Base-by-base conservation (phyloP, 2,113 vertebrate genomes). In the Malurus cyaneus region DNA sequence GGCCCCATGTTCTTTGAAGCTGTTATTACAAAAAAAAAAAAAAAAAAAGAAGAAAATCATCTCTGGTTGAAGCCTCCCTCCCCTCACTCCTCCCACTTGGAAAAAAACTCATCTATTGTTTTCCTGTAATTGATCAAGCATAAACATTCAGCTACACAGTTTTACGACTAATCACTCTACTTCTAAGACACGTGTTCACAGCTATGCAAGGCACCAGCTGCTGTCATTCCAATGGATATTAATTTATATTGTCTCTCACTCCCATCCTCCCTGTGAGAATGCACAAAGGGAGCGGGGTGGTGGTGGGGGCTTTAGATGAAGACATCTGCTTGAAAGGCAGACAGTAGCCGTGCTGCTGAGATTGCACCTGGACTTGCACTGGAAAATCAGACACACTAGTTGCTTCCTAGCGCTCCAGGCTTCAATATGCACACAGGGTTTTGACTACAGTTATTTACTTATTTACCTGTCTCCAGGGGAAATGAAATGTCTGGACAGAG, bases 201-300 rank as follows among this genome's bases (percentile, higher is more conserved):
- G 97, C 97, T 96, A 93, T 96, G 97, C 93, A 73, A 98, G 97
- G 96, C 97, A 97, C 91, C 96, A 98, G 96, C 97, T 97, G 98
- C 98, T 98, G 98, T 97, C 97, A 98, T 97, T 97, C 98, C 98
- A 97, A 97, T 97, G 96, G 97, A 97, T 98, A 97, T 98, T 98
- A 98, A 98, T 98, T 97, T 95, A 96, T 96, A 98, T 98, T 98
- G 97, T 98, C 94, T 97, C 95, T 92, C 88, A 59, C 96, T 90
- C 97, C 91, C 76, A 9, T 96, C 84, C 96, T 94, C 92, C 34
- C 90, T 19, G 80, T 34, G 76, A 92, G 25, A 83, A 86, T 34
- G 72, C n/a, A 96, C 91, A 95, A 88, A 97, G 91, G 94, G 96
- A 97, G 94, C 41, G 79, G 95, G 88, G 95, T 96, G 89, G 96